Base-by-base conservation (phyloP, 2,113 vertebrate genomes). In the Apeltes quadracus region DNA sequence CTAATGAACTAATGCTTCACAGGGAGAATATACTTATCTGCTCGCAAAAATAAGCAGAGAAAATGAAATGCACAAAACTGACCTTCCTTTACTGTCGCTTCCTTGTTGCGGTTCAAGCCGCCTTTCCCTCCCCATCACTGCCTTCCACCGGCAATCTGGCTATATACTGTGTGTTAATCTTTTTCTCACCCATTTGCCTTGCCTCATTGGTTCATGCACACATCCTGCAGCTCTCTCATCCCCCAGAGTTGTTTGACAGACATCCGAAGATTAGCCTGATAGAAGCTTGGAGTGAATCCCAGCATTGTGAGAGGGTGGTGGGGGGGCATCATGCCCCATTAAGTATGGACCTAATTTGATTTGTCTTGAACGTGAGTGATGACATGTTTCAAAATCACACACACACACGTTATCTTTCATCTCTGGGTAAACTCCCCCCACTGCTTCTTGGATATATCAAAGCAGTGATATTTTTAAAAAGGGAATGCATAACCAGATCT, bases 401-500 rank as follows among this genome's bases (percentile, higher is more conserved):
- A 23, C 61, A 53, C 63, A 79, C 75, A 85, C 32, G 9, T 62
- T 71, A 78, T 83, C 84, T 87, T 88, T 89, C 70, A 87, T 88
- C 83, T 78, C 59, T 23, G 65, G 34, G 15, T 74, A 51, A 78
- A 75, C 56, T 75, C 22, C 54, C 83, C 73, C 71, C 43, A 44
- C 22, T 53, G 69, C 67, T 41, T 43, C 83, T 63, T n/a, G 1
- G 46, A 32, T 23, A 55, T 78, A 87, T 92, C 88, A 89, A 88
- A 88, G 89, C 61, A 1, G 20, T 6, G 6, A 11, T 81, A 83
- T 61, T 80, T 46, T 58, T 58, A 8, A 18, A 85, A 85, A 89
- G 81, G 72, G 86, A 90, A 90, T 85, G 72, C 58, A 71, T 71
- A 87, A 90, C 71, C 15, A 16, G 41, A 85, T n/a, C 56, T 67